These are phyloP conservation scores for Tetragnatha montana DNA, from an alignment of 2,888 invertebrate genomes.

Conservation along the genomic window DNA sequence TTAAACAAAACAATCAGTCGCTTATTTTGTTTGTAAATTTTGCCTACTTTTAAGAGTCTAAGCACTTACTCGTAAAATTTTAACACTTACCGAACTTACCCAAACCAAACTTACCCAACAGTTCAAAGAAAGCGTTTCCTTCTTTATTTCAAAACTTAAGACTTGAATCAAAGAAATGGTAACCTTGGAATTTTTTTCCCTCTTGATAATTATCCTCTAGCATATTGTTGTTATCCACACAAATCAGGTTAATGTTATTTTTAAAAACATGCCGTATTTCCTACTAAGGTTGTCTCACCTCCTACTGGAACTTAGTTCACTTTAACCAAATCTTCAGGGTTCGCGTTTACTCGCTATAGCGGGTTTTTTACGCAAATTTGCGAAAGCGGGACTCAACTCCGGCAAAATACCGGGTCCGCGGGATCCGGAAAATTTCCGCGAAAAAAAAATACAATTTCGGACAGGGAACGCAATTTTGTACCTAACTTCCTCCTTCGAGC, in stretches of 20 bases:
- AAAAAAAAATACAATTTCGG: too few relatives aligned
- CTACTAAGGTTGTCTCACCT: slow-evolving; percentile 17
- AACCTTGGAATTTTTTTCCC: slow-evolving; percentile 30
- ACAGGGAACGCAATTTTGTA: too few relatives aligned
- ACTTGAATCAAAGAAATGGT: background rate
- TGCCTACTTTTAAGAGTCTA: background rate
- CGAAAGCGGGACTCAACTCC: too few relatives aligned
- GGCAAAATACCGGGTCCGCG: too few relatives aligned
- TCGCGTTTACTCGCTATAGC: too few relatives aligned
- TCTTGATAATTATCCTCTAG: slow-evolving; percentile 46
- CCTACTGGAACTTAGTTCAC: background rate
- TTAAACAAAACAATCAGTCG: too few relatives aligned
- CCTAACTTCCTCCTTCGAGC: too few relatives aligned
- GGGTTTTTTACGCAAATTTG: too few relatives aligned
- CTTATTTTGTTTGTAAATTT: background rate
- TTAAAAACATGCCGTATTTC: background rate
- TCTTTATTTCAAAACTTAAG: background rate
- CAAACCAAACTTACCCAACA: slow-evolving; percentile 55
- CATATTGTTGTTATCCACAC: background rate
- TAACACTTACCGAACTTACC: slow-evolving; percentile 74
- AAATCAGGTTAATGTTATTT: slow-evolving; percentile 1
- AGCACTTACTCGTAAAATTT: slow-evolving; percentile 23
- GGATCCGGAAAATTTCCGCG: too few relatives aligned
- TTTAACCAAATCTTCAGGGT: too few relatives aligned
- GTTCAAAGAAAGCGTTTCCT: slow-evolving; percentile 2